These are phyloP conservation scores for Polypterus bichir DNA, from an alignment of 2,113 vertebrate genomes.

Conservation along the genomic window DNA sequence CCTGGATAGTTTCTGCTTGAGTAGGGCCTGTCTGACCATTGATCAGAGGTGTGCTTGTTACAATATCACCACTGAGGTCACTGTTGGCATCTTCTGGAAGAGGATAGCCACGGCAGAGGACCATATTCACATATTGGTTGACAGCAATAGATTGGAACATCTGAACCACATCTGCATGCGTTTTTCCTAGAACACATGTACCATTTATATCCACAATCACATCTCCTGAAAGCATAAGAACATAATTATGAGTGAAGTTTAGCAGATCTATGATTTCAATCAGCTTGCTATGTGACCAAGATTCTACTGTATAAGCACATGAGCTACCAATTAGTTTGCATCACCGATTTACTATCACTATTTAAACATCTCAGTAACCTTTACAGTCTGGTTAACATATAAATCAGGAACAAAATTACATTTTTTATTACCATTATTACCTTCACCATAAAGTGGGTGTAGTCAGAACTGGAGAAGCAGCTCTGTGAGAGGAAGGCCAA, in stretches of 20 bases:
- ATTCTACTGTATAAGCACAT: no score
- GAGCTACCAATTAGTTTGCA: no score
- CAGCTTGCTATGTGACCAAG: no score
- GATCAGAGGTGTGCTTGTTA: slow-evolving; percentile 59
- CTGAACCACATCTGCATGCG: slow-evolving; percentile 93
- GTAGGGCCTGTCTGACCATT: slow-evolving; percentile 47
- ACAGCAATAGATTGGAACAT: slow-evolving; percentile 91
- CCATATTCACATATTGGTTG: slow-evolving; percentile 87
- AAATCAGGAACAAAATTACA: no score
- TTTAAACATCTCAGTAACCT: no score
- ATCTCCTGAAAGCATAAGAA: slow-evolving; percentile 58
- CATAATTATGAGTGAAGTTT: background rate
- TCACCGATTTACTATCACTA: no score
- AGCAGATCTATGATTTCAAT: no score
- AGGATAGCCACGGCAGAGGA: slow-evolving; percentile 88
- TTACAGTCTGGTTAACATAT: no score
- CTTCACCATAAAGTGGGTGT: no score
- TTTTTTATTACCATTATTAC: no score
- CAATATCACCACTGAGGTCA: slow-evolving; percentile 55
- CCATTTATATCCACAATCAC: slow-evolving; percentile 94
- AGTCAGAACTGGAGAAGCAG: no score
- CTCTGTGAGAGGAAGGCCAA: no score
- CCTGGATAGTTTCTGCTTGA: slow-evolving; percentile 46
- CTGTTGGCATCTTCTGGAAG: slow-evolving; percentile 70
- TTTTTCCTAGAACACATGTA: slow-evolving; percentile 83